Evolutionary conservation across 1,140 invertebrate species (phyloP).

Genomic region (Capitella teleta): DNA sequence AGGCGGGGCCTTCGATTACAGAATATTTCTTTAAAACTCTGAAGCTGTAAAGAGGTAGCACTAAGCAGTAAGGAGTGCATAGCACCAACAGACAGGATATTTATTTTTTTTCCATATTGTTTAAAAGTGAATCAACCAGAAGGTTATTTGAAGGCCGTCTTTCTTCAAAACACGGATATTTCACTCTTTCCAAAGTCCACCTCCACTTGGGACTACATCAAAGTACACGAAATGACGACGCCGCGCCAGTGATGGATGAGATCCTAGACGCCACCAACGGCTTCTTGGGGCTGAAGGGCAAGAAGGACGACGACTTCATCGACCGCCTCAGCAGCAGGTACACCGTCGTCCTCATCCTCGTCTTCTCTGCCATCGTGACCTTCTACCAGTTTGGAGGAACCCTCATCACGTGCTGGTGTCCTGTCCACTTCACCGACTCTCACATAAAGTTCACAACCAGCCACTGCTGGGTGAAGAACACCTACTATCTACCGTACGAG

Average conservation of each 20-base stretch:
- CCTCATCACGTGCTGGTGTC: constrained; percentile 65
- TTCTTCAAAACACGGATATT: too few species aligned
- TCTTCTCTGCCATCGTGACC: constrained; percentile 76
- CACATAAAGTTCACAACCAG: constrained; percentile 55
- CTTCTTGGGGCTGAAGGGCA: constrained; percentile 16
- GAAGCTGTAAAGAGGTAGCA: too few species aligned
- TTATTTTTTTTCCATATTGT: too few species aligned
- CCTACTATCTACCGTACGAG: constrained; percentile 50
- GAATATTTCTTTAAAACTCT: too few species aligned
- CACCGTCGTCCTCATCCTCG: constrained; percentile 71
- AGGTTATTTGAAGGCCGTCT: too few species aligned
- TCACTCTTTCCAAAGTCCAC: too few species aligned
- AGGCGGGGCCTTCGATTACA: too few species aligned
- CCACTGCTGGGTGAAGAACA: constrained; percentile 92
- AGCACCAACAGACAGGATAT: too few species aligned
- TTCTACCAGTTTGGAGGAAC: constrained; percentile 81
- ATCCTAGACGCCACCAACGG: neutral
- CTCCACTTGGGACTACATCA: too few species aligned
- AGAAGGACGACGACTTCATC: constrained; percentile 16
- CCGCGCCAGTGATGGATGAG: too few species aligned
- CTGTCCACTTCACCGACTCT: constrained; percentile 14
- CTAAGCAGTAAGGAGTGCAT: too few species aligned
- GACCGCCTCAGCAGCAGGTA: constrained; percentile 74
- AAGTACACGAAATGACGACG: neutral
- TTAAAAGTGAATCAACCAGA: too few species aligned